Conservation (phyloP, 2,888 invertebrate species). For the Drepana falcataria region DNA sequence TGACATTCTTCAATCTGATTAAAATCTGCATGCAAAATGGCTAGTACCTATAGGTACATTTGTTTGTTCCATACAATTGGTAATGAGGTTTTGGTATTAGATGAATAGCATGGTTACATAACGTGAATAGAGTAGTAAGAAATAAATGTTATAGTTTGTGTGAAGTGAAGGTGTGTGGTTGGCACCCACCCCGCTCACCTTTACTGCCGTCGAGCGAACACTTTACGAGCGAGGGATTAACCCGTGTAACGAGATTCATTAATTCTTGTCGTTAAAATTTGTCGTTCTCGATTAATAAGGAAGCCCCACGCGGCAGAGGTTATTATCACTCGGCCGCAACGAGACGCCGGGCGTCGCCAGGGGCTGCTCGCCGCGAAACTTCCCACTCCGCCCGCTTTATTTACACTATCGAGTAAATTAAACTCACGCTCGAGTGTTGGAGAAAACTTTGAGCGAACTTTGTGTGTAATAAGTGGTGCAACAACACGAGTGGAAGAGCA, state of each 20-base stretch:
- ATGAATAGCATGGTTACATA: not conserved
- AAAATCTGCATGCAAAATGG: too few relatives aligned
- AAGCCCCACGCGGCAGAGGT: slow-evolving; percentile 69
- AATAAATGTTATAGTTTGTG: slow-evolving; percentile 21
- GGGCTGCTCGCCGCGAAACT: slow-evolving; percentile 66
- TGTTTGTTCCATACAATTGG: slow-evolving; percentile 2
- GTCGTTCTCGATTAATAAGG: slow-evolving; percentile 80
- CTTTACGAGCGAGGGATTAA: slow-evolving; percentile 79
- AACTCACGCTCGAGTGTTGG: slow-evolving; percentile 76
- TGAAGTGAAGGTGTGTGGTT: slow-evolving; percentile 34
- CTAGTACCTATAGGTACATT: not conserved
- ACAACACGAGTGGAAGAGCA: slow-evolving; percentile 79
- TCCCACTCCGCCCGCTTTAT: slow-evolving; percentile 76
- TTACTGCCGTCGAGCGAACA: slow-evolving; percentile 68
- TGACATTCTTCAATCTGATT: not conserved
- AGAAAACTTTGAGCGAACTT: slow-evolving; percentile 78
- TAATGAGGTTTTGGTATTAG: not conserved
- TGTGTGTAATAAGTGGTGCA: slow-evolving; percentile 80
- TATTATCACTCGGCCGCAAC: slow-evolving; percentile 75
- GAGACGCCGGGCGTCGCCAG: slow-evolving; percentile 33
- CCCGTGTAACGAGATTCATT: slow-evolving; percentile 80
- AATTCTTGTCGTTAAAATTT: slow-evolving; percentile 81
- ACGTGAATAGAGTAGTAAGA: slow-evolving; percentile 8
- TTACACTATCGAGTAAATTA: slow-evolving; percentile 80
- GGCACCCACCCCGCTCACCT: slow-evolving; percentile 56